These are phyloP conservation scores for Ambastaia sidthimunki DNA, from an alignment of 2,797 vertebrate species.

Conservation along the genomic window DNA sequence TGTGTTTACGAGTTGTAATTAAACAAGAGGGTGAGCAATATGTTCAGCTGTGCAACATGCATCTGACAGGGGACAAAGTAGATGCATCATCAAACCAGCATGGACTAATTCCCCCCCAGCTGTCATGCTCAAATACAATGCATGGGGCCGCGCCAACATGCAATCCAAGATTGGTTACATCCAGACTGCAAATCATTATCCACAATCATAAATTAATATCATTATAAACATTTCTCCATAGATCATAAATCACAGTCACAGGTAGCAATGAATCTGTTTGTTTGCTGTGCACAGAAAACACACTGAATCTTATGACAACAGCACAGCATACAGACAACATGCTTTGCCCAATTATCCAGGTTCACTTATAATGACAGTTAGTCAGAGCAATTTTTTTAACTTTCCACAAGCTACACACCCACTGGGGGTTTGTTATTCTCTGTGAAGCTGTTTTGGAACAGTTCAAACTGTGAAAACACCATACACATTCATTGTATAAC, in stretches of 20 bases:
- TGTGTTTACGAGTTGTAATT: conserved; percentile 67
- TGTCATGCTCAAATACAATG: background rate
- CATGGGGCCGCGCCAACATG: background rate
- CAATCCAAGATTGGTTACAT: too few species aligned
- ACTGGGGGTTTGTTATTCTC: background rate
- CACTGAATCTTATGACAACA: background rate
- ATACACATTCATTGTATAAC: background rate
- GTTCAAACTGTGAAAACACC: background rate
- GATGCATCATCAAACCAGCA: conserved; percentile 56
- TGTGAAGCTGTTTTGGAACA: background rate
- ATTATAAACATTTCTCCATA: too few species aligned
- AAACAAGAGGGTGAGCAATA: conserved; percentile 54
- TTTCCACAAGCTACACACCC: background rate
- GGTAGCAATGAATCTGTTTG: too few species aligned
- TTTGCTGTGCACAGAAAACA: background rate
- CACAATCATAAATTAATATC: too few species aligned
- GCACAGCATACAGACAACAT: too few species aligned
- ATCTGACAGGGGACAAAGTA: conserved; percentile 55
- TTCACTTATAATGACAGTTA: background rate
- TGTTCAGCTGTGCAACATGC: conserved; percentile 49
- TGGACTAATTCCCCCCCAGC: conserved; percentile 47
- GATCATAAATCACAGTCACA: too few species aligned
- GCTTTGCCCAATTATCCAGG: background rate
- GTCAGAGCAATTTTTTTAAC: background rate
- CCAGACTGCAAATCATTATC: too few species aligned